A percentile compares a stretch with the other conserved stretches of the same genome.
Evolutionary conservation across 2,888 invertebrate genomes (phyloP).

Genomic region (Lasioglossum villosulum): DNA sequence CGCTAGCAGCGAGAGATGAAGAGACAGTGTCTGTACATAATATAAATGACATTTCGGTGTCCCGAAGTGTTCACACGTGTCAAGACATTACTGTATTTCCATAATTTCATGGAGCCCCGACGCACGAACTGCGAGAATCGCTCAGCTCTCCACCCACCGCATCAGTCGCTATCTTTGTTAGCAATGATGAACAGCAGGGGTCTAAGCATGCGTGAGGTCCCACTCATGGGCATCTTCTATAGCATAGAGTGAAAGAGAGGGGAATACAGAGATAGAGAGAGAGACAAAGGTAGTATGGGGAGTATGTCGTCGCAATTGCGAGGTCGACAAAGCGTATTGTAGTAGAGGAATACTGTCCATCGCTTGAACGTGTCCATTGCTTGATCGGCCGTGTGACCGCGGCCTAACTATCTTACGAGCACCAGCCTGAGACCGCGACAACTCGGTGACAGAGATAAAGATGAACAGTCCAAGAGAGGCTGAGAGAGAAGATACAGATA

Average conservation of each 20-base stretch:
- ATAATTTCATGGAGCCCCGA: background rate
- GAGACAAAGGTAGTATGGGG: background rate
- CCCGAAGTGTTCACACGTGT: background rate
- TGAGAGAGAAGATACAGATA: conserved; percentile 15
- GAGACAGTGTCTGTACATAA: background rate
- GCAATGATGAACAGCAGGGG: background rate
- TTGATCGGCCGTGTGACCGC: background rate
- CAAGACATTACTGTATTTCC: background rate
- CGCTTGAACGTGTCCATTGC: conserved; percentile 3
- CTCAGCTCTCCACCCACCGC: background rate
- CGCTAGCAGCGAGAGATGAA: background rate
- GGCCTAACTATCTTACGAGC: conserved; percentile 10
- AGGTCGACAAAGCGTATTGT: conserved; percentile 10
- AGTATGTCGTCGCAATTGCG: conserved; percentile 7
- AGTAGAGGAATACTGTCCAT: background rate
- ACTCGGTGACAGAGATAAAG: background rate
- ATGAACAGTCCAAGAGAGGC: background rate
- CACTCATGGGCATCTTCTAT: background rate
- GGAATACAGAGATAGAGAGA: background rate
- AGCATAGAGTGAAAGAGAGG: background rate
- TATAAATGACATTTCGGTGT: background rate
- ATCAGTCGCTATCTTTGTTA: background rate
- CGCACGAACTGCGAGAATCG: background rate
- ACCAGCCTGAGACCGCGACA: background rate
- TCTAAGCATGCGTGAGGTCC: background rate